Evolutionary conservation across 2,113 vertebrate species (phyloP), one percentile per base, ranked within the genome.

Genomic region (Australoheros scitulus): DNA sequence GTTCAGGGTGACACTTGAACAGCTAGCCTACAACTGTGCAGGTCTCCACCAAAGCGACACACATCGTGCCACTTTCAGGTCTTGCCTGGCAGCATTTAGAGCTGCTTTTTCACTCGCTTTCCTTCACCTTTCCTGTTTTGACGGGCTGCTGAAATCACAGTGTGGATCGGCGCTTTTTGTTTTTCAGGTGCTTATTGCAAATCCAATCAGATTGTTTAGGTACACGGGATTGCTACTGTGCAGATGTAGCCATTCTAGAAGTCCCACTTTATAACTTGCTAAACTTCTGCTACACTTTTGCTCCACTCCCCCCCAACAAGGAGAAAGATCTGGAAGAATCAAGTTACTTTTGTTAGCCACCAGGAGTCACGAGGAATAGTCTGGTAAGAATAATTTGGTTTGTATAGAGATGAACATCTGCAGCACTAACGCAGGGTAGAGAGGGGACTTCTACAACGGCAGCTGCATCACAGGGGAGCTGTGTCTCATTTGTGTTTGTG

Each of bases 91-190:
- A 80, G 79, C 80, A 26, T 50, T 36, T 20, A 5, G 55, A 75
- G 82, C 85, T 74, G 60, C 26, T 5, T 13, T 32, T 52, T 55
- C n/a, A 29, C 18, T 22, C 36, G 3, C 79, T 74, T 58, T 14
- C 41, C 29, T 20, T 65, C 52, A 7, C 61, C 52, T 58, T 58
- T 76, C 60, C 41, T 58, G 77, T 83, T 82, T 77, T 50, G 61
- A 59, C 18, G 70, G 87, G 83, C 83, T 80, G 90, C 90, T 94
- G 61, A 92, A 94, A 92, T 95, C 95, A 96, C 95, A 96, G 95
- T 96, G 94, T 91, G 90, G 87, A 90, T 93, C 93, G 93, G 93
- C 87, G 80, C 79, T 85, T 93, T 85, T 82, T 81, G 74, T 86
- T 91, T 92, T 83, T 90, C 34, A 80, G 86, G 79, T 91, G 79